phyloP scores from a whole-genome alignment of 2,888 invertebrate genomes.

The Stenurella melanura region DNA sequence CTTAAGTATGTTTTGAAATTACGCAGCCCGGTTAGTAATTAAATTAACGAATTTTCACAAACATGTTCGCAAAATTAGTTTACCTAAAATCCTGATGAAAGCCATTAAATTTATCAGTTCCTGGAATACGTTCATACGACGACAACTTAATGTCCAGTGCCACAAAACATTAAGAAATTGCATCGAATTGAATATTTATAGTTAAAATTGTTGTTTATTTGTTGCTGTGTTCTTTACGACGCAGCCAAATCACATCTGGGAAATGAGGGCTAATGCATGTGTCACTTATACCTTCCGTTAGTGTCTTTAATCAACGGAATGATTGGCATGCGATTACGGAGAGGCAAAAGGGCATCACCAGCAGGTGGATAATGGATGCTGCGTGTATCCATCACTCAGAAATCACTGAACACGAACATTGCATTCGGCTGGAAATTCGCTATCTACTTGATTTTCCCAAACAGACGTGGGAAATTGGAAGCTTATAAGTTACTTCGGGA shows the following conservation, averaged over 20 bases:
- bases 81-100: no score
- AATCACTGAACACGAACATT: constrained; percentile 65
- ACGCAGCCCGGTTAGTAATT: no score
- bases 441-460: constrained; percentile 32
- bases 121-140: no score
- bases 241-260: background rate
- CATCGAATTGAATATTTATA: no score
- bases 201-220: background rate
- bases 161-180: no score
- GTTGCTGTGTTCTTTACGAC: background rate
- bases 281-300: background rate
- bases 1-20: no score
- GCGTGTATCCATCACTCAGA: constrained; percentile 68
- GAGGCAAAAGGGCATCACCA: constrained; percentile 45
- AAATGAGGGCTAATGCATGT: constrained; percentile 17
- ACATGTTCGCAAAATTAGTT: no score
- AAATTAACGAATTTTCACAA: no score
- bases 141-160: no score
- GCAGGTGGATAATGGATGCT: constrained; percentile 68
- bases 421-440: constrained; percentile 58
- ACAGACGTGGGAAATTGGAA: constrained; percentile 4
- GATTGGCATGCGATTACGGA: constrained; percentile 63
- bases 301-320: constrained; percentile 47
- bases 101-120: no score
- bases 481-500: constrained; percentile 18